Evolutionary conservation across 1,140 invertebrate species (phyloP), one percentile per base, ranked within the genome.

Genomic region (Drosophila sproati): DNA sequence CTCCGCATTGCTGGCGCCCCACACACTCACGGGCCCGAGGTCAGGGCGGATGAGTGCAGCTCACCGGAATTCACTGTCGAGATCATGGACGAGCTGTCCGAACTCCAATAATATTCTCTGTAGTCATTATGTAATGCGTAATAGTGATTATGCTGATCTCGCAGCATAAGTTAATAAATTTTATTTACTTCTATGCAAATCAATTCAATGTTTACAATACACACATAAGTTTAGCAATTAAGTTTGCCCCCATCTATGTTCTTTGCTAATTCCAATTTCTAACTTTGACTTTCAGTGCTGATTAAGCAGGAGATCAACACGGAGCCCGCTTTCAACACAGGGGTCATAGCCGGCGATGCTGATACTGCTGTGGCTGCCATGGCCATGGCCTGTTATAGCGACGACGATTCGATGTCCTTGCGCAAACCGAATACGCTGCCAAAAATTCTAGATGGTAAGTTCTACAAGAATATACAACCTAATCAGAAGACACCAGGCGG

Each of bases 401-500:
- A 90, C 2, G 85, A 90, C 5, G 85, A 89, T 8, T 79, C 83
- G 7, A 76, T 81, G 45, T 73, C 69, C 12, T 78, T 85, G 35
- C 72, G 89, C 3, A 90, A 80, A 52, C 80, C 90, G 0, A 78
- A 66, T 8, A 73, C 87, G 4, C 59, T 92, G 50, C 91, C 91
- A 32, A 92, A 92, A 77, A 82, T 92, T 20, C 54, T 92, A n/a
- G 91, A 92, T 67, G 91, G 91, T 75, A 92, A 80, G 76, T 92
- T 91, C 57, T 92, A 92, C 68, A 92, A 86, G 63, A 82, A 92
- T 66, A 91, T 92, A 31, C 91, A 92, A 48, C 91, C 91, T 5
- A 92, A 92, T 45, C 81, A 80, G 34, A 92, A 92, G 73, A 92
- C 91, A 3, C 70, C 85, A 0, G 91, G 91, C 0, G 91, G 81